Base-by-base conservation (phyloP, 2,888 invertebrate genomes). In the Chrysodeixis includens region DNA sequence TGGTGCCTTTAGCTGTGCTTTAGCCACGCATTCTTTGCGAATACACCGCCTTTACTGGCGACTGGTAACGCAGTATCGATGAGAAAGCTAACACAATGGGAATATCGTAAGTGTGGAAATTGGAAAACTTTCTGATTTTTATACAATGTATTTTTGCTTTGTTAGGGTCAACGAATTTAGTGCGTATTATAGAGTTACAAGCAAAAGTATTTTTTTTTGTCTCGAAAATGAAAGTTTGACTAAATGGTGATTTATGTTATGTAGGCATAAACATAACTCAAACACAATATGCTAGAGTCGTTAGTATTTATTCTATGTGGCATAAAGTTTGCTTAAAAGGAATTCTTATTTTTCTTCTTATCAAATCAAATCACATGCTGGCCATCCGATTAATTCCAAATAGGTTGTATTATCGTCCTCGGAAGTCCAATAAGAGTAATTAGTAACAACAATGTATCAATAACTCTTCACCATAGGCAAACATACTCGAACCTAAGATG, bases 1-100 rank as follows among this genome's bases (percentile, higher is more conserved):
- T 44, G 30, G 1, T 12, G 40, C 51, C 35, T 67, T 77, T 77
- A 67, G 74, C 54, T 49, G 60, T 51, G 56, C 35, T 67, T 77
- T 77, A 67, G 74, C 54, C 52, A 62, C 54, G 56, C 62, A 49
- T 51, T 62, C 22, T 62, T 12, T 18, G 22, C 22, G 22, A 18
- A n/a, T 49, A 71, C 18, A n/a, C 32, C 59, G 35, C 51, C 16
- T 51, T 61, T 26, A 40, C 35, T 49, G 18, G 46, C 46, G 2
- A 49, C n/a, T n/a, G n/a, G n/a, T n/a, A 18, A 18, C 18, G 10
- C 9, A n/a, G 10, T 8, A 52, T 53, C n/a, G 26, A 10, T 18
- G 9, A 59, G 20, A 59, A 22, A 52, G 16, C 22, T 2, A n/a
- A 57, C 10, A 16, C 49, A 49, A 32, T 49, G 12, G 49, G 20